phyloP scores from a whole-genome alignment of 37 sponge, comb jelly and placozoan species.

The Mnemiopsis leidyi region DNA sequence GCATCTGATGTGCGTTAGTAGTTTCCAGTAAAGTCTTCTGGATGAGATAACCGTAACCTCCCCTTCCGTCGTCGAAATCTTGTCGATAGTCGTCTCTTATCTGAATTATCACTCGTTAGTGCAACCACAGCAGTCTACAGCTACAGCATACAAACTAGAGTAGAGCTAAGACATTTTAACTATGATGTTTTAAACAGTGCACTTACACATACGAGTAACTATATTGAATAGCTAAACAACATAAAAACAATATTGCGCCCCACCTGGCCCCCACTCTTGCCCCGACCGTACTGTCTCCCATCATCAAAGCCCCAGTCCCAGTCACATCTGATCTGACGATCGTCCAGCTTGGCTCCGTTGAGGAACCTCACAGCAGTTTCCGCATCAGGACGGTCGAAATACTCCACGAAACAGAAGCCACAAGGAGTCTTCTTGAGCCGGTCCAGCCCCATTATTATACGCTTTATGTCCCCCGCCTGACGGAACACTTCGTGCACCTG shows the following conservation, averaged over 20 bases:
- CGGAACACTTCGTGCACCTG: conserved; percentile 96
- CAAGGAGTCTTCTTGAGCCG: conserved; percentile 90
- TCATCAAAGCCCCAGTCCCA: conserved; percentile 96
- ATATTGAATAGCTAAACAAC: too few relatives aligned
- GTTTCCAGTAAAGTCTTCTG: conserved; percentile 47
- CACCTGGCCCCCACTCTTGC: conserved; percentile 94
- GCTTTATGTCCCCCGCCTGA: conserved; percentile 94
- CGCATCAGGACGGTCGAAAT: conserved; percentile 80
- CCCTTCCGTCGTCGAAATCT: conserved; percentile 90
- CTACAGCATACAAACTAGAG: too few relatives aligned
- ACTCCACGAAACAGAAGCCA: conserved; percentile 99
- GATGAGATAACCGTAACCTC: conserved; percentile 72
- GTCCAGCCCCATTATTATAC: conserved; percentile 98
- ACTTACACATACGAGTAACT: too few relatives aligned
- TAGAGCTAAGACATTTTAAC: too few relatives aligned
- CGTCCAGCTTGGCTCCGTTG: conserved; percentile 96
- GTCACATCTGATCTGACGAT: conserved; percentile 88
- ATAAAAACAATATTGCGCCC: too few relatives aligned
- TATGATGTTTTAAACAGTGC: too few relatives aligned
- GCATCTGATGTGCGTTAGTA: conserved; percentile 48
- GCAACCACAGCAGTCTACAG: too few relatives aligned
- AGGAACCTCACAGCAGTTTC: conserved; percentile 78
- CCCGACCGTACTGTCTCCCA: conserved; percentile 97
- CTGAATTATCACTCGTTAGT: too few relatives aligned
- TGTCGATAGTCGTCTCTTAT: conserved; percentile 92